These are phyloP conservation scores for Zaprionus lineosus DNA, from an alignment of 2,888 invertebrate species.

Conservation along the genomic window DNA sequence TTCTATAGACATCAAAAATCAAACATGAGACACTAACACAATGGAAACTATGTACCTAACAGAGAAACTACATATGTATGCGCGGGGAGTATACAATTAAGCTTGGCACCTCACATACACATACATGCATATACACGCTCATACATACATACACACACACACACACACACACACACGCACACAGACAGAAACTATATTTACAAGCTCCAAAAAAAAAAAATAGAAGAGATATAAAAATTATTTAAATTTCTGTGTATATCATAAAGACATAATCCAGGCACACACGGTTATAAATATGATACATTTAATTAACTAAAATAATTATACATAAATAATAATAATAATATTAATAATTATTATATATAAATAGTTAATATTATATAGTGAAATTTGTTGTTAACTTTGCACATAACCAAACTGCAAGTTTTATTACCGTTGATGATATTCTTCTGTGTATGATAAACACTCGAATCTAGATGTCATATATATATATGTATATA, in stretches of 20 bases:
- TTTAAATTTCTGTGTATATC: constrained; percentile 66
- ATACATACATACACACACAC: constrained; percentile 30
- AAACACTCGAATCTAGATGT: constrained; percentile 37
- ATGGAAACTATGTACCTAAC: constrained; percentile 77
- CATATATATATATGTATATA: constrained; percentile 8
- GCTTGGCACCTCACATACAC: constrained; percentile 14
- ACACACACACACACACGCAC: constrained; percentile 26
- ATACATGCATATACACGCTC: constrained; percentile 23
- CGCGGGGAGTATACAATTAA: constrained; percentile 19
- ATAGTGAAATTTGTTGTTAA: constrained; percentile 60
- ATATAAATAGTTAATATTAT: constrained; percentile 14
- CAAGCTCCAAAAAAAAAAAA: constrained; percentile 48
- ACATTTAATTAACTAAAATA: constrained; percentile 41
- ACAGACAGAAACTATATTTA: constrained; percentile 63
- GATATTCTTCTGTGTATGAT: constrained; percentile 69
- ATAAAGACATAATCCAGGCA: constrained; percentile 61
- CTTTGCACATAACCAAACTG: constrained; percentile 51
- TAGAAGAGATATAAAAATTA: constrained; percentile 27
- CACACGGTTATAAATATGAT: constrained; percentile 35
- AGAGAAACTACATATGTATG: constrained; percentile 61
- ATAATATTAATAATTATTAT: constrained; percentile 22
- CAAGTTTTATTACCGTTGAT: constrained; percentile 78
- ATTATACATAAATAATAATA: constrained; percentile 49
- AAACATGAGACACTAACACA: constrained; percentile 58
- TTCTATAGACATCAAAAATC: constrained; percentile 35